Conservation (phyloP, 1,140 invertebrate genomes). For the Phthorimaea operculella region DNA sequence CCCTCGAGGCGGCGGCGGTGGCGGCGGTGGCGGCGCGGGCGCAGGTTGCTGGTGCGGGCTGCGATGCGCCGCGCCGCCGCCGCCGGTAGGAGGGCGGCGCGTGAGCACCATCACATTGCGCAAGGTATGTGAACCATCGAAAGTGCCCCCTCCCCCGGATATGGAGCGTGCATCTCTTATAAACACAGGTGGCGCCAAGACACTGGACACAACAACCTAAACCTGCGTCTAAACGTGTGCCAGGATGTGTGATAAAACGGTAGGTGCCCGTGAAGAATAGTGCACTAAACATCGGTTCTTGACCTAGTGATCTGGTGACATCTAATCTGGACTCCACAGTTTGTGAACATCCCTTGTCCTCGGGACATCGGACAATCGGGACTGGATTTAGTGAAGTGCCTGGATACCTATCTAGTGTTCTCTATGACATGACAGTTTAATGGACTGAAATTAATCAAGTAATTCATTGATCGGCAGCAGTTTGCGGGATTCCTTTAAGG, state of each 20-base stretch:
- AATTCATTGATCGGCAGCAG: too few relatives aligned
- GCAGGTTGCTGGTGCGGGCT: conserved; percentile 5
- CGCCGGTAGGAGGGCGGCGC: conserved; percentile 38
- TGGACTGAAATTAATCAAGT: too few relatives aligned
- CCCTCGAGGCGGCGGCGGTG: conserved; percentile 3
- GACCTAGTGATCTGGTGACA: conserved; percentile 28
- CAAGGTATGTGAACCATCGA: conserved; percentile 56
- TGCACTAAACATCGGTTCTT: background rate
- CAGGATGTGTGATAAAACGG: conserved; percentile 59
- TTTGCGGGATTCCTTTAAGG: too few relatives aligned
- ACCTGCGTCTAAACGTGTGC: conserved; percentile 34
- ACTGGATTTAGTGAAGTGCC: conserved; percentile 5
- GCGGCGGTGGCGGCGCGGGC: conserved; percentile 12
- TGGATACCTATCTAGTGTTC: background rate
- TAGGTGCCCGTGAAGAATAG: conserved; percentile 29
- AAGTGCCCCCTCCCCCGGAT: conserved; percentile 59
- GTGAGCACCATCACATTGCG: conserved; percentile 52
- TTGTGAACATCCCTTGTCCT: background rate
- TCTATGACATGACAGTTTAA: too few relatives aligned
- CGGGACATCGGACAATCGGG: too few relatives aligned
- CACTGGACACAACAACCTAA: conserved; percentile 53
- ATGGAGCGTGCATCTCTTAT: conserved; percentile 56
- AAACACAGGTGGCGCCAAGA: conserved; percentile 51
- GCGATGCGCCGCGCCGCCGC: conserved; percentile 14
- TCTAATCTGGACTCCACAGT: conserved; percentile 5